Evolutionary conservation across 2,888 invertebrate species (phyloP).

Genomic region (Loripinus fragilis): DNA sequence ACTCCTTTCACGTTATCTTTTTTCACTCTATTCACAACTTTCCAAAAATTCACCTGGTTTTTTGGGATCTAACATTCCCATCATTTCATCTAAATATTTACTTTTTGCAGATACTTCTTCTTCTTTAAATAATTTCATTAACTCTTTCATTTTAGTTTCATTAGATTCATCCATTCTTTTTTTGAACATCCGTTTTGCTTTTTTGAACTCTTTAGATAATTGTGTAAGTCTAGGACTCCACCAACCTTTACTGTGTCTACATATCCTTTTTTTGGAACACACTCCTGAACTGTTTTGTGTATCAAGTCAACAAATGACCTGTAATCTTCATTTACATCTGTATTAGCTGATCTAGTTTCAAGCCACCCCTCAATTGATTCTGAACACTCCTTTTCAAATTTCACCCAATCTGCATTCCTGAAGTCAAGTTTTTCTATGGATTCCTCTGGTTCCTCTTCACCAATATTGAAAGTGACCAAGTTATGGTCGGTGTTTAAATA

Average conservation of each 20-base stretch:
- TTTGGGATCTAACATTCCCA: too few species aligned
- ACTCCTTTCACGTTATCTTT: not conserved
- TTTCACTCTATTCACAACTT: not conserved
- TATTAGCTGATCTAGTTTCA: not conserved
- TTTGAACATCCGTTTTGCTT: not conserved
- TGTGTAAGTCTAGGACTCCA: not conserved
- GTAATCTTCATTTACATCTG: not conserved
- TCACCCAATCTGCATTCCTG: not conserved
- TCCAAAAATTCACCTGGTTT: not conserved
- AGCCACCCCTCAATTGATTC: not conserved
- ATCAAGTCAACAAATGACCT: not conserved
- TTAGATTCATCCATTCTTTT: not conserved
- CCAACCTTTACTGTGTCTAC: not conserved
- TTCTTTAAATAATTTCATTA: not conserved
- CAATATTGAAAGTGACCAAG: slow-evolving; percentile 15
- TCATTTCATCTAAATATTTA: not conserved
- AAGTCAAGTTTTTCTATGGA: slow-evolving; percentile 14
- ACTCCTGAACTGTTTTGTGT: not conserved
- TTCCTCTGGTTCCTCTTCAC: not conserved
- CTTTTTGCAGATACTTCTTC: not conserved
- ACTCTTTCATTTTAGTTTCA: not conserved
- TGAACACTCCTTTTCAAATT: not conserved
- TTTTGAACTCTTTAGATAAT: not conserved
- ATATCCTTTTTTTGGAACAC: not conserved
- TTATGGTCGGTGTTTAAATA: slow-evolving; percentile 25